Evolutionary conservation across 23 tunicate genomes (phyloP).

Genomic region (Phallusia fumigata): DNA sequence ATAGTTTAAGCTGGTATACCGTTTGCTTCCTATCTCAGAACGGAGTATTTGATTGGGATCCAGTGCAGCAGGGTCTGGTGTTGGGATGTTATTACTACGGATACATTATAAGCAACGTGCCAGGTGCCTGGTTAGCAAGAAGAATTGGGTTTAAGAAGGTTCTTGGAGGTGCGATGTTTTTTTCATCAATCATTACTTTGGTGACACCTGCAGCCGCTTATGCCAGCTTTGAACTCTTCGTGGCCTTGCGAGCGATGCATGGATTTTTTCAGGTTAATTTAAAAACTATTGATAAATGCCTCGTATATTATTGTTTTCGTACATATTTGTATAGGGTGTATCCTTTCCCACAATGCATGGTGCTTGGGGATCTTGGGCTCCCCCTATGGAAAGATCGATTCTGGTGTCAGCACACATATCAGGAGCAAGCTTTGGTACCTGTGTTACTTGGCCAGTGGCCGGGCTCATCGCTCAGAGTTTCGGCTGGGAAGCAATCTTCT

Average conservation of each 20-base stretch:
- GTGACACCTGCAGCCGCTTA: constrained; percentile 55
- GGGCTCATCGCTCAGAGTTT: constrained; percentile 47
- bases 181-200: constrained; percentile 51
- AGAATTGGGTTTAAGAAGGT: constrained; percentile 63
- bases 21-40: constrained; percentile 21
- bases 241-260: constrained; percentile 58
- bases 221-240: constrained; percentile 57
- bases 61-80: constrained; percentile 37
- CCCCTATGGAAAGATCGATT: constrained; percentile 72
- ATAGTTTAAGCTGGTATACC: too few species aligned
- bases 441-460: constrained; percentile 63
- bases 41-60: constrained; percentile 64
- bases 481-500: constrained; percentile 86
- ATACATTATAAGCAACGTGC: constrained; percentile 65
- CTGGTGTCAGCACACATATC: constrained; percentile 51
- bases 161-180: constrained; percentile 69
- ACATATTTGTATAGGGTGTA: constrained; percentile 37
- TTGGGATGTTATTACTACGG: constrained; percentile 77
- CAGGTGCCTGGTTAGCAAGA: constrained; percentile 82
- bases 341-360: constrained; percentile 71
- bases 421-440: constrained; percentile 75
- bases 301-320: too few species aligned
- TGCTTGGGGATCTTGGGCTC: constrained; percentile 85
- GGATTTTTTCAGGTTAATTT: constrained; percentile 61
- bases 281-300: background rate